Conservation (phyloP, 2,797 vertebrate species). For the Rhyacichthys aspro region DNA sequence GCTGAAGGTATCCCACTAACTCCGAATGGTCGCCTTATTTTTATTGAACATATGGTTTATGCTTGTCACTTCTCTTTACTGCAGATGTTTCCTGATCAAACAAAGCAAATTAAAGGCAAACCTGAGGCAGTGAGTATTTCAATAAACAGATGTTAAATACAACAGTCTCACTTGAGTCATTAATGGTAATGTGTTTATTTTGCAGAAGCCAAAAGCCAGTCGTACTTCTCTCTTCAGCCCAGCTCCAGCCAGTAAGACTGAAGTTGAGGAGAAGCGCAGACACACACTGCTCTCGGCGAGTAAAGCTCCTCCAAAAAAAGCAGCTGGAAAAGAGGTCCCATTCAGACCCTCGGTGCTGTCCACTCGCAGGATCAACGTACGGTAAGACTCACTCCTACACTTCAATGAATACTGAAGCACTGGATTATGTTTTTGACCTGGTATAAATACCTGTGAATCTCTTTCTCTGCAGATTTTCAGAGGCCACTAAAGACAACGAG, state of each 20-base stretch:
- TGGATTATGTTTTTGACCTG: background rate
- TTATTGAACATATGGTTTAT: background rate
- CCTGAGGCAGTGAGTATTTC: slow-evolving; percentile 47
- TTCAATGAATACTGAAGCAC: too few relatives aligned
- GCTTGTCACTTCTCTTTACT: slow-evolving; percentile 12
- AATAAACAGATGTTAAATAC: background rate
- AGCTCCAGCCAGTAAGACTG: slow-evolving; percentile 43
- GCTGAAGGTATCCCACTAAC: slow-evolving; percentile 78
- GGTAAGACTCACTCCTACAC: slow-evolving; percentile 73
- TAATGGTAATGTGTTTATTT: background rate
- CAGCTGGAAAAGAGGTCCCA: slow-evolving; percentile 53
- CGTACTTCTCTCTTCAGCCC: slow-evolving; percentile 82
- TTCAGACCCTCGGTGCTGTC: slow-evolving; percentile 82
- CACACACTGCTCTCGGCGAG: slow-evolving; percentile 56
- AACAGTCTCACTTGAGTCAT: background rate
- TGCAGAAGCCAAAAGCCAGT: slow-evolving; percentile 64
- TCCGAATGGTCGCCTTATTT: rapidly evolving
- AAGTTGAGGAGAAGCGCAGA: slow-evolving; percentile 43
- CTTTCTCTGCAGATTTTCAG: slow-evolving; percentile 83
- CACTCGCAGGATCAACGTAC: slow-evolving; percentile 89
- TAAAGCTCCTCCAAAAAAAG: slow-evolving; percentile 54
- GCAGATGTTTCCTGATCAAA: slow-evolving; percentile 70
- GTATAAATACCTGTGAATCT: background rate
- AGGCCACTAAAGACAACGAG: slow-evolving; percentile 88
- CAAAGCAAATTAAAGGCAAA: slow-evolving; percentile 49